phyloP scores from a whole-genome alignment of 2,113 vertebrate species.

The Pterophyllum scalare region DNA sequence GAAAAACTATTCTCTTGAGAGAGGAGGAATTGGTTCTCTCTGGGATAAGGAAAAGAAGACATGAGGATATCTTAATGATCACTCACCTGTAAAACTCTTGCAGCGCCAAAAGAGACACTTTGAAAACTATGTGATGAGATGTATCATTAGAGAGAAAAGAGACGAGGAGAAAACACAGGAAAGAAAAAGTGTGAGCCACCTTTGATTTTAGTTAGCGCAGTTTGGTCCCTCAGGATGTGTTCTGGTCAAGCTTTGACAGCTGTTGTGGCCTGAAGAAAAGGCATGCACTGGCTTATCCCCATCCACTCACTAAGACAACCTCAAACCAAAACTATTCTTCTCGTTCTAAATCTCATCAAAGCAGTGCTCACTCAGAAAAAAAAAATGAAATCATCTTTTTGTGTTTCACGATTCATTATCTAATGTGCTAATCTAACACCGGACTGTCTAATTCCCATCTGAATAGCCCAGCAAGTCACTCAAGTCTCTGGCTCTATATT shows the following conservation, averaged over 20 bases:
- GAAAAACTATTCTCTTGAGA: neutral
- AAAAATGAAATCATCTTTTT: neutral
- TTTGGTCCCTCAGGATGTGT: constrained; percentile 11
- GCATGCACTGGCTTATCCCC: constrained; percentile 29
- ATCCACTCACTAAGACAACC: neutral
- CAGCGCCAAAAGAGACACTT: neutral
- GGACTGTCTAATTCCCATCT: constrained; percentile 38
- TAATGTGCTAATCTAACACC: constrained; percentile 45
- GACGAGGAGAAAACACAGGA: neutral
- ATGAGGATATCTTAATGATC: constrained; percentile 17
- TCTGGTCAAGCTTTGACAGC: constrained; percentile 48
- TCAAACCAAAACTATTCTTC: neutral
- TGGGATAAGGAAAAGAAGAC: neutral
- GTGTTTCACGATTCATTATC: constrained; percentile 21
- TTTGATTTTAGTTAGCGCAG: constrained; percentile 6
- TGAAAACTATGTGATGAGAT: neutral
- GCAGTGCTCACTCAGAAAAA: neutral
- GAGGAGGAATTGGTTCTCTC: constrained; percentile 10
- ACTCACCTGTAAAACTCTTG: constrained; percentile 4
- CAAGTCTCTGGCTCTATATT: constrained; percentile 58
- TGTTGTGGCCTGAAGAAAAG: constrained; percentile 37
- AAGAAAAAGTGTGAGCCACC: neutral
- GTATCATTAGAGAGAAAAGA: constrained; percentile 6
- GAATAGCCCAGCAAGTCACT: constrained; percentile 51
- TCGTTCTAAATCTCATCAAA: neutral